Conservation (phyloP, 2,113 vertebrate genomes). For the Pygoscelis adeliae region DNA sequence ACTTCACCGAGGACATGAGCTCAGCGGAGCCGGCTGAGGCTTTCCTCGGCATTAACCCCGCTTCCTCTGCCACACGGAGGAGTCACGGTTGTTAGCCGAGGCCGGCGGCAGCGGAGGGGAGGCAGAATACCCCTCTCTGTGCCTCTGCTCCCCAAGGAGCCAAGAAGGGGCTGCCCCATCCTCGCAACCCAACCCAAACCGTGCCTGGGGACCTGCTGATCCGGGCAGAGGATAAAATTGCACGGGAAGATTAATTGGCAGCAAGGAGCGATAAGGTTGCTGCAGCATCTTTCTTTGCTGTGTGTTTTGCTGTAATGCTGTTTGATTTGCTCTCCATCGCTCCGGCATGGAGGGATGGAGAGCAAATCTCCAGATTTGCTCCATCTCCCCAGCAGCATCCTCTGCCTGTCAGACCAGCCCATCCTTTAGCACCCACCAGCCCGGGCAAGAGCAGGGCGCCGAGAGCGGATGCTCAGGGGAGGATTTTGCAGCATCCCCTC, state of each 20-base stretch:
- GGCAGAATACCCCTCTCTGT: not conserved
- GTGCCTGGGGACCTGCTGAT: accelerated
- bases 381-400: not conserved
- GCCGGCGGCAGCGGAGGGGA: not conserved
- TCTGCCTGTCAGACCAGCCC: not conserved
- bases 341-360: too few species aligned
- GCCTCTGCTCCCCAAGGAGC: not conserved
- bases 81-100: not conserved
- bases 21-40: not conserved
- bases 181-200: not conserved
- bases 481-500: not conserved
- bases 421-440: not conserved
- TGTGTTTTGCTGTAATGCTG: not conserved
- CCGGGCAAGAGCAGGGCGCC: accelerated
- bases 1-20: not conserved
- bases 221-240: accelerated
- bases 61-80: not conserved
- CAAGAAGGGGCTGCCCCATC: not conserved
- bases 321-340: not conserved
- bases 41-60: not conserved
- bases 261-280: not conserved
- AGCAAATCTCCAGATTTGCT: too few species aligned
- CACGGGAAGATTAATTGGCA: not conserved
- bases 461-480: accelerated
- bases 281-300: not conserved